Conservation (phyloP, 2,797 vertebrate species). For the Trematomus bernacchii region DNA sequence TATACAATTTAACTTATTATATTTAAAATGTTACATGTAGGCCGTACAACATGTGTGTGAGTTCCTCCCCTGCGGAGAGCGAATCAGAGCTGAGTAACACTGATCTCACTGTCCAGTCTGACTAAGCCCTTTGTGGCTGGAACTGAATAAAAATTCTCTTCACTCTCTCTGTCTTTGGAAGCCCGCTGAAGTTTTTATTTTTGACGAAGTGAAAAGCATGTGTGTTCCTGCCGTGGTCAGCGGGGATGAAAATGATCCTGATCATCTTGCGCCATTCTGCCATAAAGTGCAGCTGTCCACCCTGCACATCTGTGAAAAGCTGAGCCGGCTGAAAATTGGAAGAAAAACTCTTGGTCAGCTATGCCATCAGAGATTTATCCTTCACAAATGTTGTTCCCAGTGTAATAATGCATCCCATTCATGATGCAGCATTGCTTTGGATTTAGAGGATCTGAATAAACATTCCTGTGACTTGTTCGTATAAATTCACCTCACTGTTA, state of each 20-base stretch:
- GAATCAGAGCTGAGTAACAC: conserved; percentile 33
- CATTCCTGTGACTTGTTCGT: not conserved
- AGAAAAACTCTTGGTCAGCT: conserved; percentile 57
- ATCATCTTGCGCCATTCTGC: conserved; percentile 57
- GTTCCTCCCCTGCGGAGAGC: conserved; percentile 58
- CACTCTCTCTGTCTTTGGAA: conserved; percentile 30
- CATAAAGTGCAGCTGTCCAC: conserved; percentile 74
- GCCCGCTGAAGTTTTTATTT: conserved; percentile 42
- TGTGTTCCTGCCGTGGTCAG: conserved; percentile 51
- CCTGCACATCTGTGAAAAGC: conserved; percentile 57
- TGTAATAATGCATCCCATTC: conserved; percentile 45
- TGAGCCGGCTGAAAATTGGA: conserved; percentile 68
- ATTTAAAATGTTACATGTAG: not conserved
- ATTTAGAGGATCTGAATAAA: conserved; percentile 17
- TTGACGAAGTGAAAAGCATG: conserved; percentile 48
- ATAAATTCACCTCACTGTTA: not conserved
- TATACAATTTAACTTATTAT: not conserved
- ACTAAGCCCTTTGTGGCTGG: conserved; percentile 54
- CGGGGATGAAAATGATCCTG: conserved; percentile 66
- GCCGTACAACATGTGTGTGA: not conserved
- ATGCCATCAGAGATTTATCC: conserved; percentile 42
- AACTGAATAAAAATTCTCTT: conserved; percentile 30
- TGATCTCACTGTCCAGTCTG: conserved; percentile 26
- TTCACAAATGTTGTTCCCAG: conserved; percentile 34
- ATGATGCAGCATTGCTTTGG: not conserved